Evolutionary conservation across 2,113 vertebrate genomes (phyloP), one percentile per base, ranked within the genome.

Genomic region (Eptesicus fuscus): DNA sequence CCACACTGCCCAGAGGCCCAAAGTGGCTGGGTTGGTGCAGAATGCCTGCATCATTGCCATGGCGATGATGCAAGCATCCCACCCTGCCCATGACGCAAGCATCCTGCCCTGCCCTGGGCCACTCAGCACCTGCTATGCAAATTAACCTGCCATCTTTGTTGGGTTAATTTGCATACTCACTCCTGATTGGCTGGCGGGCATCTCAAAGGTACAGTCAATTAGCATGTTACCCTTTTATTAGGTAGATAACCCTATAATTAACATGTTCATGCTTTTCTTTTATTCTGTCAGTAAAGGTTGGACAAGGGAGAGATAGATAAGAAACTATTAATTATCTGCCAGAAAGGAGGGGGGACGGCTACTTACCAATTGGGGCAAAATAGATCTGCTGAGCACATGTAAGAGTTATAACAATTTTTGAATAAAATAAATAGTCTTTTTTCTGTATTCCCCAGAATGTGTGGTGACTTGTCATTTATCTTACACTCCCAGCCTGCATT

Each of bases 281-380:
- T 37, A 56, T 35, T 56, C n/a, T 96, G 90, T 79, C 63, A 95
- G 63, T 95, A 79, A n/a, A 88, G 56, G 85, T 96, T 97, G 76
- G 69, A 93, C 91, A 91, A 59, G 88, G 89, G 83, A 97, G 90
- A 96, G 89, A 94, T 71, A 97, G 94, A 96, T 95, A 97, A 98
- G 63, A 96, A 94, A 96, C 86, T 96, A 96, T 94, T 97, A 97
- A 98, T 97, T 97, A 96, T 86, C 89, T 97, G 90, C 59, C 37
- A 96, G 37, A 95, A 97, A 95, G 35, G 32, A 42, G 84, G 79
- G 82, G 70, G 61, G 88, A 92, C 78, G 85, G 37, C 88, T 77
- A 87, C 89, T 97, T 97, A 97, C 97, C 95, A 97, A 69, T 96
- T 17, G 51, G 95, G 73, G 65, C 93, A 95, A 84, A 97, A 94